Base-by-base conservation (phyloP, 2,113 vertebrate genomes). In the Xyrauchen texanus region DNA sequence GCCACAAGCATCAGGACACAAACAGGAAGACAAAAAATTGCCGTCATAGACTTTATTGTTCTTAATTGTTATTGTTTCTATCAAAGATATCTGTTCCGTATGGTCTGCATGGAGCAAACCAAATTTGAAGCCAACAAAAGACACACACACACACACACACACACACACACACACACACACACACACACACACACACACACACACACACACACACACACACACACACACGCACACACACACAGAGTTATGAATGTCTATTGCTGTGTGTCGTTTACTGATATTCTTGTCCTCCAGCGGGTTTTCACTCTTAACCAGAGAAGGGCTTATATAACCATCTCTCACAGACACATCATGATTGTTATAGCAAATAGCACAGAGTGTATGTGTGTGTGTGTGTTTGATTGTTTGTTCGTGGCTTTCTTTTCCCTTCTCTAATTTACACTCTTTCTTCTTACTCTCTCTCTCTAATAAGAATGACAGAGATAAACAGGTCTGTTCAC, bases 341-440 rank as follows among this genome's bases (percentile, higher is more conserved):
- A 10, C 44, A 60, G 42, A 72, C 34, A 60, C 58, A 74, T 62
- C 44, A 74, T 58, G 71, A 62, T 74, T 62, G 71, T 74, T 74
- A 62, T 74, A 45, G 71, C 71, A 74, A 74, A 74, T 9, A 34
- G 45, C 71, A 34, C 21, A 34, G 21, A 1, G 21, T 34, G 21
- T 52, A 4, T 76, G 61, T 52, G 61, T 64, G 66, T 68, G 49
- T 55, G 55, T 46, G 53, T 47, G 44, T 51, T 34, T 34, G 21
- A 34, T 34, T 34, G 21, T 34, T 52, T 61, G 58, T 74, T 47
- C 13, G 45, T 2, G 16, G 47, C 58, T 74, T 63, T 74, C 16
- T 49, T 42, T 65, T 65, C 62, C 73, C 73, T 11, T 76, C 21
- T 65, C 73, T 76, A 64, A 76, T 76, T 76, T 76, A 34, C 62